phyloP scores from a whole-genome alignment of 2,113 vertebrate genomes.

The Petromus typicus region DNA sequence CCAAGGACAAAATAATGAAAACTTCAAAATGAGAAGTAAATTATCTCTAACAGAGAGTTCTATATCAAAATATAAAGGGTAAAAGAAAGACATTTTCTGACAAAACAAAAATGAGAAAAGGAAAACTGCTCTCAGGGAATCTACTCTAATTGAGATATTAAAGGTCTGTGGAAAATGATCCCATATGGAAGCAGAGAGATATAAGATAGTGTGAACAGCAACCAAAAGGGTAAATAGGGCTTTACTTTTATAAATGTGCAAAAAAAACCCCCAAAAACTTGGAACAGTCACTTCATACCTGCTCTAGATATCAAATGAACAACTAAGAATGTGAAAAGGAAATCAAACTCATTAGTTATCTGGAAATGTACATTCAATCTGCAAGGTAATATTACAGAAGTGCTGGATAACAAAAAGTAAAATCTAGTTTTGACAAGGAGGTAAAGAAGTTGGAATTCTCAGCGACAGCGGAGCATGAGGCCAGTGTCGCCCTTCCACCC shows the following conservation, averaged over 20 bases:
- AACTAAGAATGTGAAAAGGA: constrained; percentile 20
- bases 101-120: constrained; percentile 55
- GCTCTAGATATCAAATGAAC: not conserved
- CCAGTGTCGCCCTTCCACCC: too few species aligned
- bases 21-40: constrained; percentile 29
- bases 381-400: constrained; percentile 33
- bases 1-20: constrained; percentile 31
- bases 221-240: not conserved
- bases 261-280: too few species aligned
- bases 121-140: not conserved
- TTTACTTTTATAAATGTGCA: not conserved
- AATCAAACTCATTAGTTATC: constrained; percentile 9
- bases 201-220: not conserved
- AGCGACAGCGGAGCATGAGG: too few species aligned
- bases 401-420: constrained; percentile 17
- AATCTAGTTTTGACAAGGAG: constrained; percentile 26
- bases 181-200: not conserved
- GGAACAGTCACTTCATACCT: not conserved
- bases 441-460: too few species aligned
- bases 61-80: constrained; percentile 28
- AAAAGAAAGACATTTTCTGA: constrained; percentile 16
- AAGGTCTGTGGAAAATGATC: not conserved
- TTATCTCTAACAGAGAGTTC: not conserved
- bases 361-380: constrained; percentile 53
- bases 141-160: constrained; percentile 28